Percentiles rank a stretch among this genome's conserved stretches.
Evolutionary conservation across 2,797 vertebrate species (phyloP).

Genomic region (Lepidocolaptes lacrymiger): DNA sequence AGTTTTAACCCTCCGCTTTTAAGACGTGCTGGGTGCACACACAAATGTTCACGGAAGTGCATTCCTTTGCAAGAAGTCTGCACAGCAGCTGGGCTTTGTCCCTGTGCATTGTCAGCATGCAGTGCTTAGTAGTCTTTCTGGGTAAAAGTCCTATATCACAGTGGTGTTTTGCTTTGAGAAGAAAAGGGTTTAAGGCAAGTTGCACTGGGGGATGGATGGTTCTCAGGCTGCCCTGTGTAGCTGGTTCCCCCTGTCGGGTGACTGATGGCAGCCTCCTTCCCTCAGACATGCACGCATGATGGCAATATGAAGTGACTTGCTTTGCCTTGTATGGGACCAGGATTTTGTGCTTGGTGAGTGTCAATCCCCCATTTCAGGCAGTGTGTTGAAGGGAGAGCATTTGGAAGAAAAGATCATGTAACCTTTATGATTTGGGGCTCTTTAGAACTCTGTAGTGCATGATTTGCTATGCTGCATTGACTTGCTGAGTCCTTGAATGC

Average conservation of each 20-base stretch:
- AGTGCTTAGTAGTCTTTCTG: background rate
- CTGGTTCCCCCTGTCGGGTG: background rate
- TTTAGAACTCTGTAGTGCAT: background rate
- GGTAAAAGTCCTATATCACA: background rate
- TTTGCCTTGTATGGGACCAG: background rate
- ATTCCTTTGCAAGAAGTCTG: background rate
- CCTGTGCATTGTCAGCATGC: background rate
- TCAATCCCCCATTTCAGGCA: background rate
- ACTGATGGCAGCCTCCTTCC: rapidly evolving
- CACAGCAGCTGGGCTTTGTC: constrained; percentile 16
- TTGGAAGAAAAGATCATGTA: background rate
- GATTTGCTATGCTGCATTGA: background rate
- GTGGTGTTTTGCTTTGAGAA: background rate
- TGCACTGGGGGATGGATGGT: background rate
- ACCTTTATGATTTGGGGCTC: background rate
- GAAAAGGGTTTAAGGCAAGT: background rate
- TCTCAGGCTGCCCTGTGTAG: background rate
- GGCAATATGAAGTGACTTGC: background rate
- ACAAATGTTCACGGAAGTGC: background rate
- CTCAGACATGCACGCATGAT: rapidly evolving
- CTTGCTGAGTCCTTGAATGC: background rate
- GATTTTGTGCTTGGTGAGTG: background rate
- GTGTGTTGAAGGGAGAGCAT: background rate
- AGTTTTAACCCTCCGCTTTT: background rate
- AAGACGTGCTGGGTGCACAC: rapidly evolving